A percentile compares a stretch with the other conserved stretches of the same genome.
Conservation (phyloP, 2,888 invertebrate genomes). For the Tolmerus cingulatus region DNA sequence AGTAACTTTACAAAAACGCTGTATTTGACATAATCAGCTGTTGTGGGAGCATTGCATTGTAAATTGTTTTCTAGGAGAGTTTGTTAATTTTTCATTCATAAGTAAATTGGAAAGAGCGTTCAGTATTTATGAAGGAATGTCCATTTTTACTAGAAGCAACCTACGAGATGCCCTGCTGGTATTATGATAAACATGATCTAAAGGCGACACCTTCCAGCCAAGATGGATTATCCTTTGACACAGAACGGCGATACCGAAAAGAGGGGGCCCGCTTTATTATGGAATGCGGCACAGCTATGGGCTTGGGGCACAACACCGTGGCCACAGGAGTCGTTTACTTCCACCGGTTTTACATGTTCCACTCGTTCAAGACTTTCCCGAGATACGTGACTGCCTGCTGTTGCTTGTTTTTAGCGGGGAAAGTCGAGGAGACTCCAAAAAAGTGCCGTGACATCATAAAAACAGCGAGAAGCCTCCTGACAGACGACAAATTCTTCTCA, state of each 20-base stretch:
- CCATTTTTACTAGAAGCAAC: conserved; percentile 1
- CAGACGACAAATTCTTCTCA: conserved; percentile 83
- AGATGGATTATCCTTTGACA: conserved; percentile 87
- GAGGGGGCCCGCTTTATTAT: conserved; percentile 98
- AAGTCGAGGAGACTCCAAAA: conserved; percentile 99
- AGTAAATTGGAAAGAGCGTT: neutral
- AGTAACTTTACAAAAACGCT: neutral
- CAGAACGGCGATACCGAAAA: conserved; percentile 90
- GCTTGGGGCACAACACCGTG: conserved; percentile 93
- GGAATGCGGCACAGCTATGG: conserved; percentile 92
- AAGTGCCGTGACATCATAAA: conserved; percentile 98
- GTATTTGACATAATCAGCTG: neutral
- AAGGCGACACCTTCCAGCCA: conserved; percentile 85
- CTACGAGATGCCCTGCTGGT: conserved; percentile 92
- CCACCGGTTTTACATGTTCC: conserved; percentile 99
- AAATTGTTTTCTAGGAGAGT: neutral
- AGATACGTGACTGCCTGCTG: conserved; percentile 96
- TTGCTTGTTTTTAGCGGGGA: conserved; percentile 96
- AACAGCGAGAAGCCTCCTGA: conserved; percentile 81
- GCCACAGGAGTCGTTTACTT: conserved; percentile 99
- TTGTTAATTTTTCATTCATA: neutral
- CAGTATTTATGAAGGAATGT: conserved; percentile 32
- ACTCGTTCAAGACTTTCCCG: conserved; percentile 95
- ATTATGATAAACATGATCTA: conserved; percentile 88
- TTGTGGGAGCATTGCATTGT: neutral